These are phyloP conservation scores for Protophormia terraenovae DNA, from an alignment of 2,888 invertebrate genomes.

Conservation along the genomic window DNA sequence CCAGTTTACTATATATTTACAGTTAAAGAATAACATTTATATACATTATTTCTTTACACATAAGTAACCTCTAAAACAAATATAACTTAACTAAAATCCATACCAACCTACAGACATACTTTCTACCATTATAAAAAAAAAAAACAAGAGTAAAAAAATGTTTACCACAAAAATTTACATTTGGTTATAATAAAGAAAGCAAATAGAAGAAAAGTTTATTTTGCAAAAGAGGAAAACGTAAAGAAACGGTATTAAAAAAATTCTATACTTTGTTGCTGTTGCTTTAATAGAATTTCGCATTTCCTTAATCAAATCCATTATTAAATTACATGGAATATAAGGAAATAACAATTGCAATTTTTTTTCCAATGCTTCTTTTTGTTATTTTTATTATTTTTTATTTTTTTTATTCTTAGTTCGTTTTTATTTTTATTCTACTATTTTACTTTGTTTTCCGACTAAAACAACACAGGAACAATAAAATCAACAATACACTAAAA, in stretches of 20 bases:
- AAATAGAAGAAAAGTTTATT: constrained; percentile 19
- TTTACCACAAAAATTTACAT: constrained; percentile 31
- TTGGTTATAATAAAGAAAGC: background rate
- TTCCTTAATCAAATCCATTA: constrained; percentile 62
- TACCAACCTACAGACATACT: background rate
- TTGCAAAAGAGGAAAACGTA: background rate
- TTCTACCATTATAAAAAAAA: background rate
- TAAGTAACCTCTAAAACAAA: background rate
- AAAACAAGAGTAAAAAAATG: background rate
- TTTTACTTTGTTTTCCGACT: constrained; percentile 10
- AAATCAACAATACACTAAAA: constrained; percentile 53
- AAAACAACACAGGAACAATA: constrained; percentile 51
- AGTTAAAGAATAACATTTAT: background rate
- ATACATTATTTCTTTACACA: background rate
- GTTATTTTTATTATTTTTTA: background rate
- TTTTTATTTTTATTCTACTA: background rate
- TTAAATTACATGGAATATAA: constrained; percentile 48
- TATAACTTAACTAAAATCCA: background rate
- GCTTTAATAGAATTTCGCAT: constrained; percentile 54
- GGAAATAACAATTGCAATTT: constrained; percentile 37
- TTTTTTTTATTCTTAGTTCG: background rate
- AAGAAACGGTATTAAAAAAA: background rate
- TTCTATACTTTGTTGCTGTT: background rate
- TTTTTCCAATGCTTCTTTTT: constrained; percentile 14
- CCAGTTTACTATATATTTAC: too few relatives aligned